A percentile compares a stretch with the other conserved stretches of the same genome.
Evolutionary conservation across 2,797 vertebrate species (phyloP).

Genomic region (Poeciliopsis infans): DNA sequence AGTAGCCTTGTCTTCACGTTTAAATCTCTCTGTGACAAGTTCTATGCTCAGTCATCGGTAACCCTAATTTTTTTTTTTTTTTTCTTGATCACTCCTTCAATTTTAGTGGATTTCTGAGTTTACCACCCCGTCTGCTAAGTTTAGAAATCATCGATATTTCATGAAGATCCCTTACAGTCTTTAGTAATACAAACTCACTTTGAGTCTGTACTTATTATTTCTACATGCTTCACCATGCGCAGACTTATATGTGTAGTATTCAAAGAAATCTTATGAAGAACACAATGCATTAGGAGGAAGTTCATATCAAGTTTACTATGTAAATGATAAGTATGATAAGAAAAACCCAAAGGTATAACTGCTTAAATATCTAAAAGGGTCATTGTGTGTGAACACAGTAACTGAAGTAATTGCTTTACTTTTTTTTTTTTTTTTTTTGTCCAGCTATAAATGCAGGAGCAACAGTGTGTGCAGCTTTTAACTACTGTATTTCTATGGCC

Average conservation of each 20-base stretch:
- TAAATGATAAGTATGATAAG: background rate
- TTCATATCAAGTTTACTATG: background rate
- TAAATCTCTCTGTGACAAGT: constrained; percentile 18
- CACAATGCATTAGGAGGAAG: background rate
- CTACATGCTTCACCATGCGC: background rate
- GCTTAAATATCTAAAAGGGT: background rate
- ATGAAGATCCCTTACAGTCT: background rate
- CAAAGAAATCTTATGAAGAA: background rate
- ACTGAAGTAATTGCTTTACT: too few relatives aligned
- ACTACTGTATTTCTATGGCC: background rate
- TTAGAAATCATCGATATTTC: constrained; percentile 37
- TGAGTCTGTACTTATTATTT: background rate
- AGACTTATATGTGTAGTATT: background rate
- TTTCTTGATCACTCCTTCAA: constrained; percentile 32
- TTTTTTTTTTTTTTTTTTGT: background rate
- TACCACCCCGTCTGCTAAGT: constrained; percentile 43
- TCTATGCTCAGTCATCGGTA: constrained; percentile 60
- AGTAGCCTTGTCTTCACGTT: constrained; percentile 33
- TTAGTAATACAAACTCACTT: background rate
- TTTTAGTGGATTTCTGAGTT: constrained; percentile 45
- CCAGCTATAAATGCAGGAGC: background rate
- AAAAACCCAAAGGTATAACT: background rate
- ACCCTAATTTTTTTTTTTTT: constrained; percentile 62
- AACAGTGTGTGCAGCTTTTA: background rate
- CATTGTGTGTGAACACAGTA: background rate